Evolutionary conservation across 1,140 invertebrate genomes (phyloP).

Genomic region (Steinernema feltiae): DNA sequence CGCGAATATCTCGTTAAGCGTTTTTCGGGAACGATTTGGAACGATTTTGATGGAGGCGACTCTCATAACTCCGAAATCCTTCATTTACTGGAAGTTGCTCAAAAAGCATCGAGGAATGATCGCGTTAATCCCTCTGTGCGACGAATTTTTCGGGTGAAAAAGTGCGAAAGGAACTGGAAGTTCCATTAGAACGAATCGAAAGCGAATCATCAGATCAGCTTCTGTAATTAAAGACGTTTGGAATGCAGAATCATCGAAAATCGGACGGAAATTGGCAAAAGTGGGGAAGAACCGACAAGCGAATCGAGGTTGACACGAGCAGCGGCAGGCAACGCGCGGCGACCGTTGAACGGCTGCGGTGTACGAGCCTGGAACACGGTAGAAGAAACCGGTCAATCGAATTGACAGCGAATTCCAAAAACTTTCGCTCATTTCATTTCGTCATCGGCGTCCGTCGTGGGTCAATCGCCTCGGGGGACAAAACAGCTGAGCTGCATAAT

Average conservation of each 20-base stretch:
- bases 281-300: background rate
- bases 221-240: no score
- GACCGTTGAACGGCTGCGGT: background rate
- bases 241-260: no score
- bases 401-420: background rate
- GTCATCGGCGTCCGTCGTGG: slow-evolving; percentile 3
- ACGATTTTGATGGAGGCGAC: background rate
- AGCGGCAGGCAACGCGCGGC: background rate
- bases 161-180: slow-evolving; percentile 1
- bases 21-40: background rate
- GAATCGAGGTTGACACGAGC: background rate
- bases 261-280: no score
- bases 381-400: slow-evolving; percentile 3
- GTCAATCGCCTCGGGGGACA: slow-evolving; percentile 7
- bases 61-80: background rate
- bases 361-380: background rate
- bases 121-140: background rate
- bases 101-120: background rate
- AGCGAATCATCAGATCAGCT: no score
- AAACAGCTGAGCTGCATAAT: slow-evolving; percentile 11
- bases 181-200: no score
- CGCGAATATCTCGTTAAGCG: background rate
- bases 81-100: background rate
- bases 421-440: slow-evolving; percentile 15
- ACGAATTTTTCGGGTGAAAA: background rate